Evolutionary conservation across 2,113 vertebrate genomes (phyloP).

Genomic region (Pteruthius melanotis): DNA sequence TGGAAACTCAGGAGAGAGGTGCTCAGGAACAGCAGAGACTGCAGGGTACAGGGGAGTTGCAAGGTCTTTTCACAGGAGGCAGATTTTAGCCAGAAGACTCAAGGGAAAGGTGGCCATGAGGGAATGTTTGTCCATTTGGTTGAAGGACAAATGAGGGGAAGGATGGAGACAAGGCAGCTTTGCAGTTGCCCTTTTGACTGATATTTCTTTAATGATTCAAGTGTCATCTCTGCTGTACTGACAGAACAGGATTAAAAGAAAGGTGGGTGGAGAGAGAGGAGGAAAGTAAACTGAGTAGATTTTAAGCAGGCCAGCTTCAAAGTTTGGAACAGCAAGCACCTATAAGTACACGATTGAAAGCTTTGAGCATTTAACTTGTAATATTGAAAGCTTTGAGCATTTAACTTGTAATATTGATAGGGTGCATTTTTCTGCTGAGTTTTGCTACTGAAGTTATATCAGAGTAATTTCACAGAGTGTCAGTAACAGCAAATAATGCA

Average conservation of each 20-base stretch:
- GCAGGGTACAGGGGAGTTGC: not conserved
- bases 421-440: not conserved
- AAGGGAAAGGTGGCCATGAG: not conserved
- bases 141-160: not conserved
- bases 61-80: not conserved
- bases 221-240: not conserved
- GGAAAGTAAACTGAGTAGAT: not conserved
- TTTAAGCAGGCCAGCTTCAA: not conserved
- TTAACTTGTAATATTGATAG: not conserved
- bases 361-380: not conserved
- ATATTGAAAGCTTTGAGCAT: not conserved
- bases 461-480: not conserved
- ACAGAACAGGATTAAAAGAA: not conserved
- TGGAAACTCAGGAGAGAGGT: not conserved
- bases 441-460: not conserved
- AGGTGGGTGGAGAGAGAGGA: not conserved
- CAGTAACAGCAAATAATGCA: not conserved
- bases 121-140: not conserved
- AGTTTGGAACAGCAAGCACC: not conserved
- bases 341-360: fast-evolving
- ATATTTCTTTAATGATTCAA: not conserved
- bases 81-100: not conserved
- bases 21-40: fast-evolving
- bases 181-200: not conserved
- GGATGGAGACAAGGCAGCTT: not conserved